Evolutionary conservation across 1,140 invertebrate genomes (phyloP), one percentile per base, ranked within the genome.

Genomic region (Trichogramma pretiosum): DNA sequence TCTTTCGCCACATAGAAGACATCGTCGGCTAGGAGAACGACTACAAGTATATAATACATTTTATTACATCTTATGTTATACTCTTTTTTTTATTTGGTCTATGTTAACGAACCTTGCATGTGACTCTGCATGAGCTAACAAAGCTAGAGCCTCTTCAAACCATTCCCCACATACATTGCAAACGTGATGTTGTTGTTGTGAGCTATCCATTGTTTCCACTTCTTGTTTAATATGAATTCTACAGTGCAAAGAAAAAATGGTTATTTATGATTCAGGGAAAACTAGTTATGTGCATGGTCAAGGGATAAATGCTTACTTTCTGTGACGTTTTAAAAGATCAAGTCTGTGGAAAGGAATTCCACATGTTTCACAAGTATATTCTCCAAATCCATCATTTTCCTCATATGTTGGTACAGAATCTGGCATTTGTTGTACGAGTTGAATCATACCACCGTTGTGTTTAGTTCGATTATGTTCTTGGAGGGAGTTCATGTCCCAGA

Each of bases 131-230:
- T 87, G 85, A 14, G 82, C 79, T n/a, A 85, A 68, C 34, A 88
- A 71, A 56, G 84, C 82, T 43, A 84, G 64, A 19, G 82, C 82
- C 60, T 84, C 83, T 17, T 77, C 74, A 62, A 85, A 87, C 33
- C 75, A 78, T 64, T 86, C 82, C 22, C 84, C 84, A 62, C 85
- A 87, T 26, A 83, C 82, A 58, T 81, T 83, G 60, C 85, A 88
- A 46, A 80, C 74, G 50, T 83, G 80, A 60, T 65, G 66, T 47
- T 68, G 64, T 47, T 68, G 64, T 57, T 56, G 75, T 54, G 58
- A 57, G 41, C 69, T 69, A 56, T 74, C 73, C 52, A 70, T 63
- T 16, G 58, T 63, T 39, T 74, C 72, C 33, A 66, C 58, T 61
- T 77, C 76, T 37, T 73, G 64, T 57, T 78, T 78, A 10, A 72